A percentile compares a stretch with the other conserved stretches of the same genome.
These are phyloP conservation scores for Bombus huntii DNA, from an alignment of 1,140 invertebrate genomes.

Conservation along the genomic window DNA sequence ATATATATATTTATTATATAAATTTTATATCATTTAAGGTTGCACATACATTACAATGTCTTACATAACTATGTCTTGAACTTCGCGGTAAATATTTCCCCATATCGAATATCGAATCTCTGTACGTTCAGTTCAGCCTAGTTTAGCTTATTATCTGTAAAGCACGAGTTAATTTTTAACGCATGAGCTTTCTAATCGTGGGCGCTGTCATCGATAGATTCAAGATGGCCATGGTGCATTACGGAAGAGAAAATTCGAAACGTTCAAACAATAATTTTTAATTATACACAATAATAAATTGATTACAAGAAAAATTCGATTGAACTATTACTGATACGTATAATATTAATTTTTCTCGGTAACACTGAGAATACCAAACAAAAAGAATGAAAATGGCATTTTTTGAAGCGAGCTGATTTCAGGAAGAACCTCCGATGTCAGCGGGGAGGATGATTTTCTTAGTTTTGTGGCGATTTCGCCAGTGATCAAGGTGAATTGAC, in stretches of 20 bases:
- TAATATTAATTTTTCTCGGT: not conserved
- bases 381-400: conserved; percentile 48
- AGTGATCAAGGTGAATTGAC: conserved; percentile 53
- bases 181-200: conserved; percentile 15
- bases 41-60: not conserved
- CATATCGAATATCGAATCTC: not conserved
- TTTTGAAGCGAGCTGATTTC: conserved; percentile 62
- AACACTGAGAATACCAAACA: not conserved
- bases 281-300: conserved; percentile 18
- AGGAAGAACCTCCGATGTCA: conserved; percentile 48
- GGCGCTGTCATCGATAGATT: conserved; percentile 49
- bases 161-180: conserved; percentile 8
- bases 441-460: conserved; percentile 63
- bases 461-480: conserved; percentile 63
- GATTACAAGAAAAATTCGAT: not conserved
- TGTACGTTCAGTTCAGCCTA: not conserved
- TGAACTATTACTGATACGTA: not conserved
- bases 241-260: conserved; percentile 37
- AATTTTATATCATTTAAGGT: not conserved
- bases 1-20: not conserved
- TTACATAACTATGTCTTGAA: not conserved
- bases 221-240: conserved; percentile 58
- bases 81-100: not conserved
- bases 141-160: conserved; percentile 2
- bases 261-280: conserved; percentile 29